These are phyloP conservation scores for Drosophila mimetica DNA, from an alignment of 2,888 invertebrate genomes.

Conservation along the genomic window DNA sequence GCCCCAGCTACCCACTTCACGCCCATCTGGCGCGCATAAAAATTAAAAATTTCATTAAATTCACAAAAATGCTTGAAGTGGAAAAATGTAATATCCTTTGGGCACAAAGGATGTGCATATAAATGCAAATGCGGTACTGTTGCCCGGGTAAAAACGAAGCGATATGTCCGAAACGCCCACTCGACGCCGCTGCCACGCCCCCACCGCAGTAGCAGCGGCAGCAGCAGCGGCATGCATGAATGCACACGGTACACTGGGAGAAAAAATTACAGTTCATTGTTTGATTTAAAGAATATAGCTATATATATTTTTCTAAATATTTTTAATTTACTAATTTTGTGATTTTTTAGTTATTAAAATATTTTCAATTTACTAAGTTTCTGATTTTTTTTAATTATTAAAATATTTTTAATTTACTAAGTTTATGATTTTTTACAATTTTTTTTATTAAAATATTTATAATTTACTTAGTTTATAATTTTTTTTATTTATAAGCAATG, in stretches of 20 bases:
- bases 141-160: slow-evolving; percentile 25
- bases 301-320: too few species aligned
- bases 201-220: background rate
- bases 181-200: slow-evolving; percentile 1
- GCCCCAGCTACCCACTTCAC: background rate
- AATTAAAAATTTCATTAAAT: slow-evolving; percentile 80
- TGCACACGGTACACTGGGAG: slow-evolving; percentile 19
- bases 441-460: too few species aligned
- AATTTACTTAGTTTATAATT: too few species aligned
- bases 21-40: slow-evolving; percentile 60
- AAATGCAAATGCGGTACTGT: slow-evolving; percentile 51
- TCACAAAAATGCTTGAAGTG: slow-evolving; percentile 79
- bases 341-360: too few species aligned
- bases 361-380: too few species aligned
- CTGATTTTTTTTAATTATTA: too few species aligned
- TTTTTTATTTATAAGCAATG: too few species aligned
- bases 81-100: slow-evolving; percentile 81
- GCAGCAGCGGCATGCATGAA: slow-evolving; percentile 37
- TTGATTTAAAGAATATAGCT: too few species aligned
- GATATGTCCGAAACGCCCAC: slow-evolving; percentile 33
- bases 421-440: too few species aligned
- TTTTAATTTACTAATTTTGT: too few species aligned
- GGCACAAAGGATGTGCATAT: slow-evolving; percentile 76
- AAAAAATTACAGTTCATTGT: too few species aligned
- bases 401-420: too few species aligned